Evolutionary conservation across 2,797 vertebrate genomes (phyloP).

Genomic region (Vipera latastei): DNA sequence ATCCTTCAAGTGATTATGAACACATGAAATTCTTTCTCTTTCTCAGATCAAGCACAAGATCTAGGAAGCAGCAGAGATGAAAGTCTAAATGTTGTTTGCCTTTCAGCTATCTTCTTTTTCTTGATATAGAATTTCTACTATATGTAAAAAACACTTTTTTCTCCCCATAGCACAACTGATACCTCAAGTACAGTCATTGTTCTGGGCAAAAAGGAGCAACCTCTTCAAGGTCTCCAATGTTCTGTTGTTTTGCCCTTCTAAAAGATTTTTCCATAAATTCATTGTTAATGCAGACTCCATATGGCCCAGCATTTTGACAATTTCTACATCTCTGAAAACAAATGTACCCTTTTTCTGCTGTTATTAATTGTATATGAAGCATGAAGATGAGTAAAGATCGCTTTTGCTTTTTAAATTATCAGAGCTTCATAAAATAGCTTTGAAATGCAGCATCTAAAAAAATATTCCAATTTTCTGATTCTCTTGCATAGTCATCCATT

Average conservation of each 20-base stretch:
- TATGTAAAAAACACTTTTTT: not conserved
- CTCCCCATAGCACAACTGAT: not conserved
- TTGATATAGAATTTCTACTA: not conserved
- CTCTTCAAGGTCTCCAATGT: slow-evolving; percentile 39
- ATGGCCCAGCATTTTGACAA: slow-evolving; percentile 35
- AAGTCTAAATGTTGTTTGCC: not conserved
- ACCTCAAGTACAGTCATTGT: slow-evolving; percentile 6
- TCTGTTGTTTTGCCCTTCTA: slow-evolving; percentile 42
- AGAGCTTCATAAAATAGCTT: not conserved
- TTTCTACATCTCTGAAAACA: slow-evolving; percentile 39
- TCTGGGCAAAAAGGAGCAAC: slow-evolving; percentile 2
- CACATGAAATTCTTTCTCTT: not conserved
- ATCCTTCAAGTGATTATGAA: not conserved
- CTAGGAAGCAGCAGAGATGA: not conserved
- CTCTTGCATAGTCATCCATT: not conserved
- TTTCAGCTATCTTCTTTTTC: not conserved
- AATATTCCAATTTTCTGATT: not conserved
- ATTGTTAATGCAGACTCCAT: slow-evolving; percentile 23
- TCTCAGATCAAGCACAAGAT: not conserved
- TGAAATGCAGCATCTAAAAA: not conserved
- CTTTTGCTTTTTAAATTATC: not conserved
- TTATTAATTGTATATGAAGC: not conserved
- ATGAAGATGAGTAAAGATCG: not conserved
- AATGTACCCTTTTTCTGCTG: not conserved
- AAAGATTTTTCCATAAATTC: slow-evolving; percentile 46